Conservation (phyloP, 2,888 invertebrate species). For the Apodemia duryi region DNA sequence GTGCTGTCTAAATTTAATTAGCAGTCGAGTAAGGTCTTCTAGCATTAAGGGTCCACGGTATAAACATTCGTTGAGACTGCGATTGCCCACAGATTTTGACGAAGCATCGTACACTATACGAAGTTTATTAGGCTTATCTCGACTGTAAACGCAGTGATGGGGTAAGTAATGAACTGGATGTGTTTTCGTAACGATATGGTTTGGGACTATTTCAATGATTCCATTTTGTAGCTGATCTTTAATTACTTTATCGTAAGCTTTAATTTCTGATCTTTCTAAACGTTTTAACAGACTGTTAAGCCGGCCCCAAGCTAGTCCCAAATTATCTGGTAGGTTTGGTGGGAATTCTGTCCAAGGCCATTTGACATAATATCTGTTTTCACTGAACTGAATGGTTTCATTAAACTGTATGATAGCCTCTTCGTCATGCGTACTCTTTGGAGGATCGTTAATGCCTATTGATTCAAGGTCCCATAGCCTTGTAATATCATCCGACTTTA, state of each 20-base stretch:
- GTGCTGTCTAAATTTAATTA: constrained; percentile 32
- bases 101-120: constrained; percentile 33
- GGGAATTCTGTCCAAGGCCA: constrained; percentile 30
- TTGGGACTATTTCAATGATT: constrained; percentile 19
- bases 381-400: constrained; percentile 19
- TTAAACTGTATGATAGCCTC: constrained; percentile 18
- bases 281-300: constrained; percentile 22
- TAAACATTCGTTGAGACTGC: constrained; percentile 35
- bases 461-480: constrained; percentile 32
- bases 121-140: constrained; percentile 16
- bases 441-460: constrained; percentile 34
- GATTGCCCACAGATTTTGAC: constrained; percentile 25
- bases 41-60: constrained; percentile 32
- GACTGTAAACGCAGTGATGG: neutral
- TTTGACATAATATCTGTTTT: constrained; percentile 26
- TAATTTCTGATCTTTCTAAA: constrained; percentile 13
- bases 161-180: constrained; percentile 15
- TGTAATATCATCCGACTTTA: constrained; percentile 22
- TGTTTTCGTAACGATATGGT: neutral
- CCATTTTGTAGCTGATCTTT: constrained; percentile 21
- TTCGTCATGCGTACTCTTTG: constrained; percentile 23
- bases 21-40: constrained; percentile 33
- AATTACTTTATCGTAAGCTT: constrained; percentile 18
- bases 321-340: constrained; percentile 27
- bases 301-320: constrained; percentile 26